Conservation (phyloP, 2,113 vertebrate genomes). For the Erythrocercus mccallii region DNA sequence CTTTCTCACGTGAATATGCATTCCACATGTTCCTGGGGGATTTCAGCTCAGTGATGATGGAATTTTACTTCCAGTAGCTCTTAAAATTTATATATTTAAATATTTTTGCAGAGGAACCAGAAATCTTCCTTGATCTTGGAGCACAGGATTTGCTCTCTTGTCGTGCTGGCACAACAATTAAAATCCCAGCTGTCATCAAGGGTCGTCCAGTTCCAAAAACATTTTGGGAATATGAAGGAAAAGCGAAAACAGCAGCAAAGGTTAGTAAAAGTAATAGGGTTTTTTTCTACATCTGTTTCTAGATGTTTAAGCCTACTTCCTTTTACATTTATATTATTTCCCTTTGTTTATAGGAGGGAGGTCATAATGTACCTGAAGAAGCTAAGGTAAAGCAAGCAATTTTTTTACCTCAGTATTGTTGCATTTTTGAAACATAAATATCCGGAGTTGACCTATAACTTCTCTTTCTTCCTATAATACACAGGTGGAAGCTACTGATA, state of each 20-base stretch:
- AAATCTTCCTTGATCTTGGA: slow-evolving; percentile 82
- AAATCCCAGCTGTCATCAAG: slow-evolving; percentile 83
- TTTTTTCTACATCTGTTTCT: background rate
- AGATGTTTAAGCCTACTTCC: background rate
- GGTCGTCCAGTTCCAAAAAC: slow-evolving; percentile 89
- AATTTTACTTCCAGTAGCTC: background rate
- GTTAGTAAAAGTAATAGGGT: slow-evolving; percentile 40
- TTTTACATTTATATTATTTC: slow-evolving; percentile 5
- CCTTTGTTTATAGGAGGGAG: slow-evolving; percentile 77
- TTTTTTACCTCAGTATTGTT: background rate
- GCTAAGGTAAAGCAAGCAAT: slow-evolving; percentile 79
- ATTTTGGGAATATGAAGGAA: slow-evolving; percentile 93
- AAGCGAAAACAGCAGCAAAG: slow-evolving; percentile 86
- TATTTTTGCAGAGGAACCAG: slow-evolving; percentile 83
- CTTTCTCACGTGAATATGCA: background rate
- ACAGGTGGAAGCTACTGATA: slow-evolving; percentile 86
- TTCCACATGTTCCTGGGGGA: background rate
- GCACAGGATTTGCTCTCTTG: slow-evolving; percentile 84
- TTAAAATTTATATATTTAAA: background rate
- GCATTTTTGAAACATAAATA: background rate
- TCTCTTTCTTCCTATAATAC: background rate
- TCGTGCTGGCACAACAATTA: slow-evolving; percentile 84
- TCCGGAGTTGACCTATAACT: background rate
- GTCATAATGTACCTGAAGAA: slow-evolving; percentile 89
- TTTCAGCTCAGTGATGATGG: background rate